Evolutionary conservation across 2,113 vertebrate genomes (phyloP).

Genomic region (Stictonetta naevosa): DNA sequence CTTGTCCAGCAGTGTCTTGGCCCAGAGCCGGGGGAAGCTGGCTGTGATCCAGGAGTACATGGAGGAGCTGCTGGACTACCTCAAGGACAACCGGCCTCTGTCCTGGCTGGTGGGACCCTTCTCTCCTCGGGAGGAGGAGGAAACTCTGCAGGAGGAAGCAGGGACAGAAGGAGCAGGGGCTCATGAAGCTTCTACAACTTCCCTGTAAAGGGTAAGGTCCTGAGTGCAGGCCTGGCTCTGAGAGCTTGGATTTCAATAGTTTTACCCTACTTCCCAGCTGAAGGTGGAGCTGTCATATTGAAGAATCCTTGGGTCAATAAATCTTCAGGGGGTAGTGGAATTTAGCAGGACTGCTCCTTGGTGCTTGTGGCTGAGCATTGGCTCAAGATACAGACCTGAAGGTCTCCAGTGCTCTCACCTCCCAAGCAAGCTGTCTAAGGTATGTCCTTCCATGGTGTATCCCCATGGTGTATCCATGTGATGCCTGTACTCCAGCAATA

Average conservation of each 20-base stretch:
- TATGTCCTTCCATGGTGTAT: not conserved
- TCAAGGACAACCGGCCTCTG: constrained; percentile 78
- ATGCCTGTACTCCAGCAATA: too few species aligned
- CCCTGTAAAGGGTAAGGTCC: not conserved
- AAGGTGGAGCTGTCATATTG: not conserved
- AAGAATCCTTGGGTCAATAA: too few species aligned
- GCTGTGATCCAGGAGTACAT: constrained; percentile 79
- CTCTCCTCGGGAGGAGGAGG: not conserved
- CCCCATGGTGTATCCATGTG: not conserved
- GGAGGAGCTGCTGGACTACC: constrained; percentile 82
- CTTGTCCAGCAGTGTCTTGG: constrained; percentile 78
- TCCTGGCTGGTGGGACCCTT: constrained; percentile 78
- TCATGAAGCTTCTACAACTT: not conserved
- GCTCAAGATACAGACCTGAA: not conserved
- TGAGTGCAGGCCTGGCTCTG: not conserved
- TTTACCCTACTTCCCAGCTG: not conserved
- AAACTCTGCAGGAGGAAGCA: not conserved
- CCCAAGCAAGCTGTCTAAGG: not conserved
- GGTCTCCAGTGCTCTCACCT: not conserved
- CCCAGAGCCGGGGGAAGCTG: constrained; percentile 76
- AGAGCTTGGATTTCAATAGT: not conserved
- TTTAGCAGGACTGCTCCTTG: not conserved
- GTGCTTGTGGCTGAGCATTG: not conserved
- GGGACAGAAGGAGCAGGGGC: not conserved
- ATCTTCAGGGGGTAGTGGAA: not conserved